These are phyloP conservation scores for Lymantria monacha DNA, from an alignment of 2,888 invertebrate species.

Conservation along the genomic window DNA sequence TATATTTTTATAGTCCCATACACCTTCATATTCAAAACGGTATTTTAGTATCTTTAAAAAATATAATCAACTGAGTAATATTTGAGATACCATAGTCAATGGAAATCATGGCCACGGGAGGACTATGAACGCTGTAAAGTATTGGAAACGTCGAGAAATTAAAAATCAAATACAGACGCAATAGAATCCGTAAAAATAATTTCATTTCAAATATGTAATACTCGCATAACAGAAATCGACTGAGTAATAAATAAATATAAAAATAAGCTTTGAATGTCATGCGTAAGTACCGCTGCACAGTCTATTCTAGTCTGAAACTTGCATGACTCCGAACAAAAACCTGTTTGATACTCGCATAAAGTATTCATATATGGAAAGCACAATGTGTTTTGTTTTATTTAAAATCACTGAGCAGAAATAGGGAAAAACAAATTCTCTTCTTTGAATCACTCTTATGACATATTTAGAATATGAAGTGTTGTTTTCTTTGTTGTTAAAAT, in stretches of 20 bases:
- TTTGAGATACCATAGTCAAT: too few relatives aligned
- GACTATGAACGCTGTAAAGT: too few relatives aligned
- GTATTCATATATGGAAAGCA: slow-evolving; percentile 23
- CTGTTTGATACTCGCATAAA: slow-evolving; percentile 12
- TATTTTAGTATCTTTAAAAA: too few relatives aligned
- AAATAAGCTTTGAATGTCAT: not conserved
- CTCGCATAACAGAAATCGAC: too few relatives aligned
- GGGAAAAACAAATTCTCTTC: slow-evolving; percentile 9
- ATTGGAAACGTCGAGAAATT: too few relatives aligned
- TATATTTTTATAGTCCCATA: too few relatives aligned
- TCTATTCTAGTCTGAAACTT: slow-evolving; percentile 10
- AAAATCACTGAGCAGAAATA: slow-evolving; percentile 8
- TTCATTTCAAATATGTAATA: too few relatives aligned
- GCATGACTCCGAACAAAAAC: slow-evolving; percentile 16
- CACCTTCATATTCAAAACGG: too few relatives aligned
- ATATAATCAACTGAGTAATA: too few relatives aligned
- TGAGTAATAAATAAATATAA: not conserved
- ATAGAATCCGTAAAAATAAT: too few relatives aligned
- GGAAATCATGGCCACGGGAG: too few relatives aligned
- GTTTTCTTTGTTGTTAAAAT: slow-evolving; percentile 37
- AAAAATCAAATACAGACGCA: too few relatives aligned
- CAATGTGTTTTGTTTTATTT: slow-evolving; percentile 20
- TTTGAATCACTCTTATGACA: slow-evolving; percentile 10
- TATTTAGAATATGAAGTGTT: slow-evolving; percentile 20
- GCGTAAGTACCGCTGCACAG: not conserved